phyloP scores from a whole-genome alignment of 2,888 invertebrate species.

The Nephrocerus scutellatus region DNA sequence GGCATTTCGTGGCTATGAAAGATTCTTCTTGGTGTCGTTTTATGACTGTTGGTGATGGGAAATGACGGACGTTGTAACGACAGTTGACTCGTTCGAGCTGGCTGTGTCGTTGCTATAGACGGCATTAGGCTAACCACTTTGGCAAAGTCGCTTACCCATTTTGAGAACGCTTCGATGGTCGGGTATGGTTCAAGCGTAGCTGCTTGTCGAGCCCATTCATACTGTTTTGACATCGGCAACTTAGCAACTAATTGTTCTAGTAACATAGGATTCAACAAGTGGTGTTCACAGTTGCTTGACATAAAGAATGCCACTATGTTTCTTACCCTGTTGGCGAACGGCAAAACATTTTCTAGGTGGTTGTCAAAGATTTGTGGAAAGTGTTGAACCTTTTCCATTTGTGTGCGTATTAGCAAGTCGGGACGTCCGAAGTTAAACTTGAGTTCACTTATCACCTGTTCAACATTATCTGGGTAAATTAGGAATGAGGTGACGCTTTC shows the following conservation, averaged over 20 bases:
- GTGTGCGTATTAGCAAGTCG: conserved; percentile 7
- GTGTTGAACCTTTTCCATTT: conserved; percentile 3
- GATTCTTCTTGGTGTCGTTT: no score
- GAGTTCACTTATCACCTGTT: conserved; percentile 11
- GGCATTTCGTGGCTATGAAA: no score
- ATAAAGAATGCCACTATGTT: conserved; percentile 9
- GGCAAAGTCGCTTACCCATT: conserved; percentile 1
- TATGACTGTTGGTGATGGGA: no score
- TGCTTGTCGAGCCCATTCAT: conserved; percentile 11
- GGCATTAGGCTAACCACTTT: conserved; percentile 4
- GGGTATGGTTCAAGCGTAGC: no score
- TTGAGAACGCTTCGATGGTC: conserved; percentile 2
- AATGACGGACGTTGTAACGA: no score
- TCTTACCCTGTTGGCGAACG: conserved; percentile 3
- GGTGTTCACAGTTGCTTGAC: conserved; percentile 8
- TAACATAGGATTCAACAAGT: conserved; percentile 9
- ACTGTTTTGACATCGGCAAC: conserved; percentile 10
- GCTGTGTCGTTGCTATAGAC: background rate
- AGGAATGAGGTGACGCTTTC: no score
- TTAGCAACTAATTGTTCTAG: conserved; percentile 8
- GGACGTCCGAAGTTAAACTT: conserved; percentile 12
- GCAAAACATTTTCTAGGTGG: conserved; percentile 5
- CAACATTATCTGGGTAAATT: no score
- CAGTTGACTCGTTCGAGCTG: no score
- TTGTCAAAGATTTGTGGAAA: conserved; percentile 1